Conservation (phyloP, 2,888 invertebrate genomes). For the Dromius quadrimaculatus region DNA sequence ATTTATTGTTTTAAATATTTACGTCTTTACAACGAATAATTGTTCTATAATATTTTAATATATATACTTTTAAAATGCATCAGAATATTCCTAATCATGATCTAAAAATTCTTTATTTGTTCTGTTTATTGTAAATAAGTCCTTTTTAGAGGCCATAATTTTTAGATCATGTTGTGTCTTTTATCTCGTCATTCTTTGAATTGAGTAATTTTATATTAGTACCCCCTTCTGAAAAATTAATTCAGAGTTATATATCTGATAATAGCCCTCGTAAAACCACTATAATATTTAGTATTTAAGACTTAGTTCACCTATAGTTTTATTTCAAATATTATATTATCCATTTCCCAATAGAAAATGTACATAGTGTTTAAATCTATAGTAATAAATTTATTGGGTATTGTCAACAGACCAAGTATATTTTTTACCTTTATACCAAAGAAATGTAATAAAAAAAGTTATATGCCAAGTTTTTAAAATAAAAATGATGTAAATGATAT, state of each 20-base stretch:
- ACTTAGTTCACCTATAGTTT: neutral
- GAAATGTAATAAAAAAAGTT: too few relatives aligned
- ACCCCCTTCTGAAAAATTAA: too few relatives aligned
- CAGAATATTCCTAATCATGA: too few relatives aligned
- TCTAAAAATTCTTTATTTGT: constrained; percentile 12
- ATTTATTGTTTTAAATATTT: constrained; percentile 5
- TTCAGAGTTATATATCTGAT: too few relatives aligned
- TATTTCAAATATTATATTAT: constrained; percentile 6
- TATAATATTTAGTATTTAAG: constrained; percentile 13
- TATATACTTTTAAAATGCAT: too few relatives aligned
- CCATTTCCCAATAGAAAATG: neutral
- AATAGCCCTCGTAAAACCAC: too few relatives aligned
- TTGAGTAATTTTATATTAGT: too few relatives aligned
- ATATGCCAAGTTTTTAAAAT: too few relatives aligned
- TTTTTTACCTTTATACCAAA: constrained; percentile 28
- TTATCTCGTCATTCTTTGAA: too few relatives aligned
- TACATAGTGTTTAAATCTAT: constrained; percentile 29
- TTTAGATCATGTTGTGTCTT: constrained; percentile 28
- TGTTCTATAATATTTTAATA: neutral
- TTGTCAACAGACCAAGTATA: constrained; percentile 12
- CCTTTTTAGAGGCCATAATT: neutral
- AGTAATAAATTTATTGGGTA: constrained; percentile 18
- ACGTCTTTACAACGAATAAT: constrained; percentile 13
- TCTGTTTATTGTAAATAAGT: neutral
- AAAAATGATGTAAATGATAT: too few relatives aligned